A percentile compares a stretch with the other conserved stretches of the same genome.
phyloP scores from a whole-genome alignment of 2,113 vertebrate species.

The Benitochromis conjunctus region DNA sequence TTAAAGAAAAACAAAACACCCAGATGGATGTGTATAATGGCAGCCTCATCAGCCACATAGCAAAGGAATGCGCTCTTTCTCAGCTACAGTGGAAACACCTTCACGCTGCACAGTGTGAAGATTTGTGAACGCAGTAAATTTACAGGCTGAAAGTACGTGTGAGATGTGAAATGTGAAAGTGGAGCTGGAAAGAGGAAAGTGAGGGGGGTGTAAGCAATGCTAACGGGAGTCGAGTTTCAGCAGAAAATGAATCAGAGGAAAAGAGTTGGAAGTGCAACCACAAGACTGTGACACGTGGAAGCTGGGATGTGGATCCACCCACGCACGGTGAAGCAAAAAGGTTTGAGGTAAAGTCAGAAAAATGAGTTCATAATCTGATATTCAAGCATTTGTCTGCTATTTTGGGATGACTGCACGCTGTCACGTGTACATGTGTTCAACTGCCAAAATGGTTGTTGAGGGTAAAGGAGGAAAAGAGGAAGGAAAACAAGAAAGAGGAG shows the following conservation, averaged over 20 bases:
- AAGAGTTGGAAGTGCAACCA: background rate
- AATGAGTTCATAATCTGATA: background rate
- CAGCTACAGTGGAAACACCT: background rate
- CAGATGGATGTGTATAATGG: background rate
- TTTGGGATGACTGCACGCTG: background rate
- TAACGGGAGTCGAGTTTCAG: background rate
- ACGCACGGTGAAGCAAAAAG: background rate
- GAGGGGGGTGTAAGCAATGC: background rate
- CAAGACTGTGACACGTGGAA: background rate
- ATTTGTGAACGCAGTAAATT: background rate
- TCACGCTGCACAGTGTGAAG: background rate
- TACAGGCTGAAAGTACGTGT: background rate
- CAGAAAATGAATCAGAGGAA: background rate
- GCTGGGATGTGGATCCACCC: background rate
- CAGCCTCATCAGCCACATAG: background rate
- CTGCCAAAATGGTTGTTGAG: background rate
- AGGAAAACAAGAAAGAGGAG: background rate
- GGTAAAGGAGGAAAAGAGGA: background rate
- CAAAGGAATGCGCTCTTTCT: background rate
- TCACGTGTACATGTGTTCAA: background rate
- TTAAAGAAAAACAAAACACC: background rate
- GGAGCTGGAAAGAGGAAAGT: constrained; percentile 12
- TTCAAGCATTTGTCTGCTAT: background rate
- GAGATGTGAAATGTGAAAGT: background rate
- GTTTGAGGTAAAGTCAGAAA: background rate